These are phyloP conservation scores for Caradrina clavipalpis DNA, from an alignment of 2,888 invertebrate genomes.

Conservation along the genomic window DNA sequence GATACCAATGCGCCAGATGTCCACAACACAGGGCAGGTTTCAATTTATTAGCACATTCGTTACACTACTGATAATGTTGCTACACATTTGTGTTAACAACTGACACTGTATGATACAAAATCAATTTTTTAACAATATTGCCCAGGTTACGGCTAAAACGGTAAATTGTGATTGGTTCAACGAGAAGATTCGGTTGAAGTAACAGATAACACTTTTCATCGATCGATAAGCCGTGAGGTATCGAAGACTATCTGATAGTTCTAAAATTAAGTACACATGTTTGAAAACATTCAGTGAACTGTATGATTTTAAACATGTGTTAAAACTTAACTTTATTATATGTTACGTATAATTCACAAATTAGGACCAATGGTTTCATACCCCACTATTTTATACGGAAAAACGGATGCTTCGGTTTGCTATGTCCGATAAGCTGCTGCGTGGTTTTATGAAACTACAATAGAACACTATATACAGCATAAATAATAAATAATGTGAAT, in stretches of 20 bases:
- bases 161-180: conserved; percentile 67
- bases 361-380: conserved; percentile 60
- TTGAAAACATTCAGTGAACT: too few species aligned
- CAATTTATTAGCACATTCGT: conserved; percentile 72
- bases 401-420: conserved; percentile 65
- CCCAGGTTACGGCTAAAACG: conserved; percentile 60
- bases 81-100: conserved; percentile 44
- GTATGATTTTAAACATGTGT: conserved; percentile 21
- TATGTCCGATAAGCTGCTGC: conserved; percentile 58
- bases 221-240: conserved; percentile 68
- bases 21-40: conserved; percentile 83
- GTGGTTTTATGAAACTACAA: conserved; percentile 37
- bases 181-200: conserved; percentile 72
- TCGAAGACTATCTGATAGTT: conserved; percentile 52
- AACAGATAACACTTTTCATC: conserved; percentile 65
- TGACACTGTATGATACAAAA: conserved; percentile 27
- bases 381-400: conserved; percentile 67
- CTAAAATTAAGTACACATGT: too few species aligned
- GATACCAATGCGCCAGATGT: conserved; percentile 87
- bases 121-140: conserved; percentile 57
- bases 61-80: conserved; percentile 40
- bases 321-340: conserved; percentile 5
- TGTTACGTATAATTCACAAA: background rate
- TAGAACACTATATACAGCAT: conserved; percentile 15
- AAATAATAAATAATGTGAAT: conserved; percentile 23